Percentiles rank a stretch among this genome's conserved stretches.
Evolutionary conservation across 2,113 vertebrate species (phyloP).

Genomic region (Calyptomena viridis): DNA sequence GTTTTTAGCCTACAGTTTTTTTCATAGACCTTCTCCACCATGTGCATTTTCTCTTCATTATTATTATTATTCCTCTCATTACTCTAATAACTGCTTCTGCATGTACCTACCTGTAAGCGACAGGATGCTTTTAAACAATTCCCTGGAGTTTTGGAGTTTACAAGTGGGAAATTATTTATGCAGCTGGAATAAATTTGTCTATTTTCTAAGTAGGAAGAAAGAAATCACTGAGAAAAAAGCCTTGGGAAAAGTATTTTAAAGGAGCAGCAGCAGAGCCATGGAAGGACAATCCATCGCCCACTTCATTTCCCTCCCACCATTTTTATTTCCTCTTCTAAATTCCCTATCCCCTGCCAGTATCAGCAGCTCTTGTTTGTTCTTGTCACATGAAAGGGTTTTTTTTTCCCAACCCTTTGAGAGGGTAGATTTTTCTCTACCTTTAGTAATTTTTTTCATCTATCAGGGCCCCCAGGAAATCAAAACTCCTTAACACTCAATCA

Average conservation of each 20-base stretch:
- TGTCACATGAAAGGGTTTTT: no score
- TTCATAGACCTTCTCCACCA: neutral
- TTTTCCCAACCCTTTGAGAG: no score
- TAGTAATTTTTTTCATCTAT: no score
- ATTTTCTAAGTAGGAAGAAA: neutral
- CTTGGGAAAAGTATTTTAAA: neutral
- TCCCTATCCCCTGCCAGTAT: accelerated
- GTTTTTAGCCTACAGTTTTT: neutral
- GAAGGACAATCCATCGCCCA: neutral
- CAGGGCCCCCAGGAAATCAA: no score
- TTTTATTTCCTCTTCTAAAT: neutral
- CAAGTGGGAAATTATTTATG: neutral
- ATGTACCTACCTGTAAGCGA: neutral
- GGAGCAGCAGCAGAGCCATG: neutral
- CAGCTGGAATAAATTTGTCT: neutral
- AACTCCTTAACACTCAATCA: no score
- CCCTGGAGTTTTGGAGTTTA: neutral
- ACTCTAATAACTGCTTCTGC: neutral
- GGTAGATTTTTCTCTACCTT: no score
- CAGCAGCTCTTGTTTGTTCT: neutral
- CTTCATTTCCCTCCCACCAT: neutral
- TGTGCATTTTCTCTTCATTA: neutral
- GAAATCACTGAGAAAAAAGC: neutral
- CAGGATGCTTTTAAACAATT: neutral
- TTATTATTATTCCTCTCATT: neutral